Percentiles rank a stretch among this genome's conserved stretches.
These are phyloP conservation scores for Synodontis membranacea DNA, from an alignment of 2,113 vertebrate species.

Conservation along the genomic window DNA sequence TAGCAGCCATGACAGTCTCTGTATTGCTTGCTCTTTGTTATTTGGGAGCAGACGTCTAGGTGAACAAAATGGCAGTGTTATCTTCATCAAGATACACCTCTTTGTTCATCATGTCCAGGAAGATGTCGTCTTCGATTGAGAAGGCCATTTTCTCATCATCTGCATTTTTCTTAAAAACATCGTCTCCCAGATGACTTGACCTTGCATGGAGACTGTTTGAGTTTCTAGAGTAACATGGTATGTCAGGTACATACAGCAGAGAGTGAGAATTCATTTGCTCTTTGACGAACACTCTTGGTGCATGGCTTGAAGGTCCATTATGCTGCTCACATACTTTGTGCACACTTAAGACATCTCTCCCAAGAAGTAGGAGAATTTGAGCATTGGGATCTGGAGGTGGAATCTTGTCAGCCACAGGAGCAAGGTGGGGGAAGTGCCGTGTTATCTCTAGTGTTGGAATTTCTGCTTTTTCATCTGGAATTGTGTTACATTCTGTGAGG, in stretches of 20 bases:
- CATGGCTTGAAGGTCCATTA: constrained; percentile 10
- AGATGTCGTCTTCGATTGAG: neutral
- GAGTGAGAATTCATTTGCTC: neutral
- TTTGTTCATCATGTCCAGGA: constrained; percentile 15
- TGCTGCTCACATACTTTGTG: constrained; percentile 34
- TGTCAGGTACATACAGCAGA: no score
- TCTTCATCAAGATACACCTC: neutral
- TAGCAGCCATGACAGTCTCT: neutral
- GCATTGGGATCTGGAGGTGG: neutral
- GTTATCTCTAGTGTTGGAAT: constrained; percentile 28
- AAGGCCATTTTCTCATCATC: no score
- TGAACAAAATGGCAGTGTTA: neutral
- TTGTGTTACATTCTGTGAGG: constrained; percentile 18
- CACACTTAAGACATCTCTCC: constrained; percentile 14
- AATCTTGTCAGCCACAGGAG: neutral
- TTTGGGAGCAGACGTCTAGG: neutral
- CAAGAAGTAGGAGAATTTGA: constrained; percentile 16
- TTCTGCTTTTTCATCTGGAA: constrained; percentile 34
- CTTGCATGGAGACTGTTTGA: neutral
- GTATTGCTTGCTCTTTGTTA: constrained; percentile 19
- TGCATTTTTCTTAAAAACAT: no score
- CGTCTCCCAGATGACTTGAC: no score
- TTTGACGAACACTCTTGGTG: neutral
- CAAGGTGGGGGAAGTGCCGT: neutral
- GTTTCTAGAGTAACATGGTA: neutral